Evolutionary conservation across 2,888 invertebrate species (phyloP).

Genomic region (Brachylomia viminalis): DNA sequence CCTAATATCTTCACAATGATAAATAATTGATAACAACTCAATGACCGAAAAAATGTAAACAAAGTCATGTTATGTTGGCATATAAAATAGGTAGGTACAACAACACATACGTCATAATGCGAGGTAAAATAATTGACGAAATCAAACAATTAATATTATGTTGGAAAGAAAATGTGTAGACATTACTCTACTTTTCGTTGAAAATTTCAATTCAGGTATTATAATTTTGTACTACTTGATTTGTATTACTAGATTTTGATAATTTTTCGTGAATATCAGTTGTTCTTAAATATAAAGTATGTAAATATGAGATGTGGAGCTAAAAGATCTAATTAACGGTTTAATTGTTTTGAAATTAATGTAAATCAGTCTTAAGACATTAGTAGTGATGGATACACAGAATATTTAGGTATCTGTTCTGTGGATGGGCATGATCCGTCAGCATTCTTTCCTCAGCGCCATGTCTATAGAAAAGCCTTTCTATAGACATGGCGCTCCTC

Average conservation of each 20-base stretch:
- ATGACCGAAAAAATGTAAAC: slow-evolving; percentile 40
- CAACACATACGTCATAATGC: background rate
- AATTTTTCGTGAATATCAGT: background rate
- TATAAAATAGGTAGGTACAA: background rate
- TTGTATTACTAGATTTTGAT: background rate
- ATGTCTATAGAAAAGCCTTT: background rate
- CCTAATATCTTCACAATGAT: slow-evolving; percentile 35
- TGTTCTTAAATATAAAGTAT: background rate
- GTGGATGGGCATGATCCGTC: too few relatives aligned
- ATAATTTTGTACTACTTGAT: too few relatives aligned
- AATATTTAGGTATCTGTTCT: too few relatives aligned
- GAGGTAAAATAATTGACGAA: background rate
- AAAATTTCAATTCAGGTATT: background rate
- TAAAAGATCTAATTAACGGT: background rate
- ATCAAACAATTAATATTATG: background rate
- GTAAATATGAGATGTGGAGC: background rate
- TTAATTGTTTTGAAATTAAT: slow-evolving; percentile 21
- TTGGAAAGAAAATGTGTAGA: background rate
- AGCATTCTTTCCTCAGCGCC: background rate
- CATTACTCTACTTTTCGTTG: background rate
- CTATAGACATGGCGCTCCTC: too few relatives aligned
- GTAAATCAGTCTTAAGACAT: background rate
- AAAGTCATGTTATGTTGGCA: slow-evolving; percentile 15
- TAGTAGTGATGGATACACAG: too few relatives aligned
- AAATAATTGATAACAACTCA: slow-evolving; percentile 34